Evolutionary conservation across 2,113 vertebrate species (phyloP).

Genomic region (Phrynocephalus versicolor): DNA sequence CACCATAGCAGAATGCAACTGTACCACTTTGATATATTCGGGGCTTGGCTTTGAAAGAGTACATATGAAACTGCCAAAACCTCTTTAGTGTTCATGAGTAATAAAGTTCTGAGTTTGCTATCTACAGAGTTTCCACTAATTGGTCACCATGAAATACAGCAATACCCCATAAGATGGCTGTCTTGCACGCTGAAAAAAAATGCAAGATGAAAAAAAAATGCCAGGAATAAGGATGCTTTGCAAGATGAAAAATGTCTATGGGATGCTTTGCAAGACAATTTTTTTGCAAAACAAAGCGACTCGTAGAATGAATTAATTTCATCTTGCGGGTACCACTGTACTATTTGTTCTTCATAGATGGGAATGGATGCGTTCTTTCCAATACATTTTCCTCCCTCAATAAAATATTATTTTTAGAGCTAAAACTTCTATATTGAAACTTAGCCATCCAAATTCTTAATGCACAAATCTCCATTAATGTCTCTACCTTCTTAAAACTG

Average conservation of each 20-base stretch:
- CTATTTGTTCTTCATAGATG: not conserved
- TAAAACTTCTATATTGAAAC: not conserved
- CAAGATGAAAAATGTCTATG: too few species aligned
- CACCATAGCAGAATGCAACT: not conserved
- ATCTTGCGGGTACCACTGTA: too few species aligned
- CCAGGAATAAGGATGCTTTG: too few species aligned
- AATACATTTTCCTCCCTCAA: not conserved
- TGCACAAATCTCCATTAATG: not conserved
- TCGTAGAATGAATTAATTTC: too few species aligned
- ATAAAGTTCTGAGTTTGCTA: not conserved
- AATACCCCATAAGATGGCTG: too few species aligned
- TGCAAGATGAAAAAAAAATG: too few species aligned
- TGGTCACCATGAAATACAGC: not conserved
- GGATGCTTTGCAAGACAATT: too few species aligned
- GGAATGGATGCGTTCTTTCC: not conserved
- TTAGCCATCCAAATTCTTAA: not conserved
- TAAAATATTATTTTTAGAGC: not conserved
- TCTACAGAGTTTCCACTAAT: not conserved
- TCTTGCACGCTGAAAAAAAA: too few species aligned
- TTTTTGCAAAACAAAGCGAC: too few species aligned
- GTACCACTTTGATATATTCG: not conserved
- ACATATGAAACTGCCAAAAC: not conserved
- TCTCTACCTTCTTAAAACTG: not conserved
- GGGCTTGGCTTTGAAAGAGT: not conserved
- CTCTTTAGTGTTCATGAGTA: not conserved